Evolutionary conservation across 2,797 vertebrate genomes (phyloP), one percentile per base, ranked within the genome.

Genomic region (Takifugu rubripes): DNA sequence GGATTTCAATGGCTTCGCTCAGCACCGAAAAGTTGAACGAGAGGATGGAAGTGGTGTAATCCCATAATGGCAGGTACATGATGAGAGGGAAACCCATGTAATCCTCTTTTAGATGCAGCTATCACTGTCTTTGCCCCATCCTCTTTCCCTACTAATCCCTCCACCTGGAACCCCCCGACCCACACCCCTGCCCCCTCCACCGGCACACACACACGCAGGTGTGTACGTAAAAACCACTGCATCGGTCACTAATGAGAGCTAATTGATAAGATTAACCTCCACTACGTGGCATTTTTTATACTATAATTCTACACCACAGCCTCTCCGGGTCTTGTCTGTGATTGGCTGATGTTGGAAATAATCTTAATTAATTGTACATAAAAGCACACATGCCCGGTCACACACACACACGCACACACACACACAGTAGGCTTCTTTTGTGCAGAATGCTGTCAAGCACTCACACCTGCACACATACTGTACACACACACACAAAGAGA

Each of bases 81-180:
- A 82, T 78, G 84, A 87, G 87, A 81, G 66, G 71, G 76, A 65
- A 85, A 84, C 72, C 70, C 51, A 17, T 87, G 87, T 90, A 90
- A 90, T 91, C 88, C 85, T 87, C 85, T 88, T 90, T 89, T 68
- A 83, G 79, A 86, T 86, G 73, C 81, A 82, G 81, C 84, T 80
- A 86, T 83, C 84, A 75, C 68, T 79, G 82, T 77, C 79, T 68
- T 74, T 64, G 64, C 51, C 57, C 25, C 70, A 64, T 49, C 71
- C 75, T 84, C 81, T 85, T 85, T 86, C 74, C 80, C 73, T 85
- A 72, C 75, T 84, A 81, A 84, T 82, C 84, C 76, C 66, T 70
- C 61, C 66, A 65, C 52, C 44, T 56, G 2, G 7, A 9, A n/a
- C 17, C 36, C 27, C 15, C 15, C 25, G 11, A 14, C 29, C 25